Evolutionary conservation across 2,113 vertebrate genomes (phyloP).

Genomic region (Eptesicus fuscus): DNA sequence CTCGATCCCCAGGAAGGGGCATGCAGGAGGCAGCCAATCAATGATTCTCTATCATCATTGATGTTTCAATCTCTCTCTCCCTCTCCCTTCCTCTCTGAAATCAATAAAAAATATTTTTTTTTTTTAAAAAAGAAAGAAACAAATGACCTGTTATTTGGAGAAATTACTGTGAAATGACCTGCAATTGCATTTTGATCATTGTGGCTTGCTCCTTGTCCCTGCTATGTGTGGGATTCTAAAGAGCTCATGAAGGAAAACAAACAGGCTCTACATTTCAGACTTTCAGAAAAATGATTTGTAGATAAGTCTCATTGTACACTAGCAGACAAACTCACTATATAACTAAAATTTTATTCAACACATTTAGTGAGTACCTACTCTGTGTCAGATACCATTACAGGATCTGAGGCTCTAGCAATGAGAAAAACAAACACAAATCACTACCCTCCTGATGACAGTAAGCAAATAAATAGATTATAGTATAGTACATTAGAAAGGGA

Average conservation of each 20-base stretch:
- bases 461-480: neutral
- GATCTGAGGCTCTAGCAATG: neutral
- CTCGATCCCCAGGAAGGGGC: too few species aligned
- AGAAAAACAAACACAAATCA: neutral
- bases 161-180: conserved; percentile 41
- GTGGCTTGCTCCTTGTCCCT: neutral
- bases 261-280: neutral
- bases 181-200: neutral
- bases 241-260: neutral
- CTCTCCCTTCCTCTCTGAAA: too few species aligned
- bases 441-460: neutral
- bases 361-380: neutral
- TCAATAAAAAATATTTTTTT: too few species aligned
- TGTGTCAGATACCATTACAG: neutral
- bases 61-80: too few species aligned
- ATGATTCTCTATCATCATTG: too few species aligned
- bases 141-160: conserved; percentile 25
- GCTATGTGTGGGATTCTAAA: neutral
- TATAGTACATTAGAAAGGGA: neutral
- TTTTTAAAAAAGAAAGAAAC: conserved; percentile 46
- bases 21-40: too few species aligned
- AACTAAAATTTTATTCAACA: neutral
- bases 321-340: neutral
- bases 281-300: neutral
- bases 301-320: neutral